Percentiles rank a stretch among this genome's conserved stretches.
Evolutionary conservation across 2,113 vertebrate genomes (phyloP).

Genomic region (Hyla sarda): DNA sequence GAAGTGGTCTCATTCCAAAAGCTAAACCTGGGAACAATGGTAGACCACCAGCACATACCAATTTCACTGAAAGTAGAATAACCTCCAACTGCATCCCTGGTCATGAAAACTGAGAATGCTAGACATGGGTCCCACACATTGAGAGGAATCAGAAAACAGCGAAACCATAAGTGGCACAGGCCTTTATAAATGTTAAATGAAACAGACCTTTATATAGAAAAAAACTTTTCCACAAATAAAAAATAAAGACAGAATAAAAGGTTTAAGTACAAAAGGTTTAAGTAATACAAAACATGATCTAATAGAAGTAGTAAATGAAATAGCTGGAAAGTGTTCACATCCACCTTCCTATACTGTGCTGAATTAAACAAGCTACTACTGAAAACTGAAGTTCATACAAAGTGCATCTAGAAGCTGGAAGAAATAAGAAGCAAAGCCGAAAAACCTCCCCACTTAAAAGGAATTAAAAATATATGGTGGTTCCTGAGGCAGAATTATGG

Average conservation of each 20-base stretch:
- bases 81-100: no score
- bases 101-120: no score
- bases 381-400: background rate
- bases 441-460: background rate
- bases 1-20: no score
- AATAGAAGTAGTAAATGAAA: background rate
- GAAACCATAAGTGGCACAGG: slow-evolving; percentile 14
- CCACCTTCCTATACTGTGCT: background rate
- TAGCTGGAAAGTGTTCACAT: background rate
- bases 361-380: background rate
- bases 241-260: slow-evolving; percentile 22
- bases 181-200: slow-evolving; percentile 34
- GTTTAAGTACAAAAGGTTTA: slow-evolving; percentile 3
- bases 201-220: slow-evolving; percentile 14
- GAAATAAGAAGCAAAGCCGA: background rate
- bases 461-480: background rate
- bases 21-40: no score
- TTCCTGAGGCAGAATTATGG: background rate
- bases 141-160: slow-evolving; percentile 20
- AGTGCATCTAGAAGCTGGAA: background rate
- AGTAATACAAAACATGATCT: slow-evolving; percentile 34
- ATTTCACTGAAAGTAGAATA: no score
- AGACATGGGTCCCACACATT: background rate
- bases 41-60: no score
- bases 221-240: slow-evolving; percentile 20